Evolutionary conservation across 1,140 invertebrate species (phyloP).

Genomic region (Lepidurus apus): DNA sequence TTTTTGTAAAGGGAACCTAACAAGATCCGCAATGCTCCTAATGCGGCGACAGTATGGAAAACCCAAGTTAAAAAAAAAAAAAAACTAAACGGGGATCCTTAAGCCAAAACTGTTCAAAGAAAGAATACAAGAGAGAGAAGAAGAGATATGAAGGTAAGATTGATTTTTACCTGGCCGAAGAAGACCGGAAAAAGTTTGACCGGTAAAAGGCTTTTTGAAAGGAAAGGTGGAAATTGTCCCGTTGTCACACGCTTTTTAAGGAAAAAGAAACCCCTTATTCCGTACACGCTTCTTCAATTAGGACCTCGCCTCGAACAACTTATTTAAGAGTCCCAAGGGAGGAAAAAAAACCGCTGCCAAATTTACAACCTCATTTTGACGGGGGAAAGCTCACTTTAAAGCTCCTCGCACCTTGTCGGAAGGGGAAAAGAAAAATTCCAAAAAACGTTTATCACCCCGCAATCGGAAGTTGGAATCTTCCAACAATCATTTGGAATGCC

Average conservation of each 20-base stretch:
- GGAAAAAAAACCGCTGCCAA: neutral
- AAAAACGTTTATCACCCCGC: neutral
- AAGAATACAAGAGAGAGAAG: neutral
- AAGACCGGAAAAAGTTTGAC: neutral
- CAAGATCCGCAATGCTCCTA: no score
- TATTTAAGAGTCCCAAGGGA: neutral
- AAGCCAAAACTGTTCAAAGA: neutral
- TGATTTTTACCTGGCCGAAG: neutral
- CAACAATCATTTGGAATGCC: neutral
- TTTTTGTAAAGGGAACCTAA: no score
- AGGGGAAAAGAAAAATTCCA: neutral
- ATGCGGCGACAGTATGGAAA: no score
- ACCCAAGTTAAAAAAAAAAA: neutral
- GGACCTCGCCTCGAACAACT: neutral
- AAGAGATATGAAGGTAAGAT: neutral
- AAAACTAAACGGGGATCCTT: neutral
- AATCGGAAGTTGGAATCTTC: neutral
- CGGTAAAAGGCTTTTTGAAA: neutral
- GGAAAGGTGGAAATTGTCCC: slow-evolving; percentile 21
- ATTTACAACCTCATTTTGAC: slow-evolving; percentile 6
- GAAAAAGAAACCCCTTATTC: slow-evolving; percentile 1
- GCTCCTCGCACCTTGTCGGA: neutral
- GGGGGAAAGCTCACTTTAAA: neutral
- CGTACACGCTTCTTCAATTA: slow-evolving; percentile 13
- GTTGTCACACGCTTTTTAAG: neutral